phyloP scores from a whole-genome alignment of 2,797 vertebrate species.

The Lycodopsis pacificus region DNA sequence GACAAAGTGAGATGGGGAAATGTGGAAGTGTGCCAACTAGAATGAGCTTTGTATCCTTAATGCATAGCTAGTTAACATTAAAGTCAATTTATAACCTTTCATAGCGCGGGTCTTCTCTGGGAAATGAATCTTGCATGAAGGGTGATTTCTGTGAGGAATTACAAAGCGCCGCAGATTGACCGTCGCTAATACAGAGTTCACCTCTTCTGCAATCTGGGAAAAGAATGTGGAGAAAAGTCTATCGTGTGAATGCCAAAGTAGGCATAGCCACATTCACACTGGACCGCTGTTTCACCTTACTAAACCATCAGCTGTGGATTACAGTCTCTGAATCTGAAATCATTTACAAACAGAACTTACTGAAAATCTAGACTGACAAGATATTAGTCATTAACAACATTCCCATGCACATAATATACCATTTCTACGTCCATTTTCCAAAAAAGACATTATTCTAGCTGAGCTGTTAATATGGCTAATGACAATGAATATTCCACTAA shows the following conservation, averaged over 20 bases:
- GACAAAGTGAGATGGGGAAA: slow-evolving; percentile 28
- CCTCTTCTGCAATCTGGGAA: slow-evolving; percentile 43
- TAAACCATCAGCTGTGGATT: not conserved
- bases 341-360: not conserved
- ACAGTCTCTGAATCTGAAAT: not conserved
- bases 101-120: slow-evolving; percentile 66
- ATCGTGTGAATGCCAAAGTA: slow-evolving; percentile 30
- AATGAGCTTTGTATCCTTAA: slow-evolving; percentile 77
- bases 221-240: slow-evolving; percentile 34
- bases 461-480: not conserved
- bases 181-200: slow-evolving; percentile 52
- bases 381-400: not conserved
- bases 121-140: slow-evolving; percentile 82
- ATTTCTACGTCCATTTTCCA: not conserved
- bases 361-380: not conserved
- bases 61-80: slow-evolving; percentile 84
- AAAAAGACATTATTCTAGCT: not conserved
- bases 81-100: slow-evolving; percentile 82
- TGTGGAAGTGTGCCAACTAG: slow-evolving; percentile 60
- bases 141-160: slow-evolving; percentile 78
- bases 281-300: slow-evolving; percentile 3
- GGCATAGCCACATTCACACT: slow-evolving; percentile 31
- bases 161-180: slow-evolving; percentile 59
- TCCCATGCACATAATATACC: not conserved
- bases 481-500: not conserved